phyloP scores from a whole-genome alignment of 2,113 vertebrate genomes.

The Petromus typicus region DNA sequence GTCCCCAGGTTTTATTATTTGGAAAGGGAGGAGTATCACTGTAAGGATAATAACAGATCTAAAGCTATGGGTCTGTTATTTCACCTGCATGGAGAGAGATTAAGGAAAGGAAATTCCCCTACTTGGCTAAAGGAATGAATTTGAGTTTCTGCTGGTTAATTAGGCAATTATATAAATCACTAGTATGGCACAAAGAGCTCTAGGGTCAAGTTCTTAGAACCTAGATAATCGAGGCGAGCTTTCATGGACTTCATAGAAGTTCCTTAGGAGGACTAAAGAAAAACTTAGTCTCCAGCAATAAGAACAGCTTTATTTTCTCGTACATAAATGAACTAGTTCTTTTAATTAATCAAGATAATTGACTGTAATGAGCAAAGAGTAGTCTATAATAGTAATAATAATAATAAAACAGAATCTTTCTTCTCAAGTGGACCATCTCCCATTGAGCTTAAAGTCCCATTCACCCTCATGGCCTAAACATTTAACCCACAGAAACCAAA shows the following conservation, averaged over 20 bases:
- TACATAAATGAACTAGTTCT: background rate
- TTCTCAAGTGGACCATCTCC: background rate
- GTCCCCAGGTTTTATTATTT: background rate
- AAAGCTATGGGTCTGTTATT: background rate
- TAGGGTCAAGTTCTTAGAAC: background rate
- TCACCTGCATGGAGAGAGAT: constrained; percentile 1
- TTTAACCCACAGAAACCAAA: constrained; percentile 19
- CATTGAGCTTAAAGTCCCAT: background rate
- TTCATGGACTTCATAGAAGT: background rate
- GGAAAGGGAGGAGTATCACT: background rate
- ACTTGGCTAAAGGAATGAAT: constrained; percentile 53
- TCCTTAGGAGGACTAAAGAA: background rate
- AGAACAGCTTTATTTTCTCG: constrained; percentile 42
- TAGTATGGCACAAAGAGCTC: constrained; percentile 64
- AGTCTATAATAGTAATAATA: background rate
- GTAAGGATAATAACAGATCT: background rate
- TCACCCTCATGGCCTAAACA: background rate
- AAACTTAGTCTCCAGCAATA: constrained; percentile 18
- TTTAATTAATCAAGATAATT: constrained; percentile 24
- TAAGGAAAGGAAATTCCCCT: background rate
- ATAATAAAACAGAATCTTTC: background rate
- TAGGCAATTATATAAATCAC: constrained; percentile 59
- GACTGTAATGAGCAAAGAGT: background rate
- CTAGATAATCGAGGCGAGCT: background rate
- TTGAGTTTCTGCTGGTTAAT: constrained; percentile 17